Evolutionary conservation across 1,140 invertebrate species (phyloP), one percentile per base, ranked within the genome.

Genomic region (Drosophila hydei): DNA sequence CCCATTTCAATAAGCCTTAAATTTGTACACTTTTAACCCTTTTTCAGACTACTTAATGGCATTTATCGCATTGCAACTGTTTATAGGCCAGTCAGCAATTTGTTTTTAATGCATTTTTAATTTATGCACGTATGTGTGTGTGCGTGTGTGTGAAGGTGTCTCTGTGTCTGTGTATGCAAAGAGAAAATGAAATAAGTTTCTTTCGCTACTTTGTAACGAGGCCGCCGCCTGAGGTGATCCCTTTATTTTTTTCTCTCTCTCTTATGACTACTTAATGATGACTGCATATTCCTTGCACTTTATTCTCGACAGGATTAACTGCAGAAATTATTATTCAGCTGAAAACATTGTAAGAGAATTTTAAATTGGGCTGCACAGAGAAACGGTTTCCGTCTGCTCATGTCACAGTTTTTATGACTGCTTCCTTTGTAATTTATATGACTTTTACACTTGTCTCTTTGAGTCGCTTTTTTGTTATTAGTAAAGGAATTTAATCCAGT

Each of bases 41-140:
- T 42, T 14, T 42, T 42, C 38, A 14, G 38, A 16, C 25, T 12
- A 9, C 19, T 30, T 52, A 16, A 18, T 33, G 30, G 5, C 11
- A 21, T 36, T 36, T 52, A 52, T 36, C 30, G n/a, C 30, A 36
- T 23, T 33, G 12, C 12, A 14, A 14, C 23, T 21, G 25, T 68
- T 60, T 68, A 42, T 43, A 43, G 64, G 45, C 12, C 42, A 21
- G 14, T 54, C 40, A 19, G 59, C 67, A 69, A 69, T 63, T 62
- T 69, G 40, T 55, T 62, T 69, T 69, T 62, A 69, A 69, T 69
- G 58, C 67, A 69, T 69, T 62, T 69, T 69, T 62, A 69, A 69
- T 60, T 55, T 52, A n/a, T 12, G 4, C 12, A 1, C 48, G 43
- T 23, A 45, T 14, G 30, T 12, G 23, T 33, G 27, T 30, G 1